Percentiles rank a stretch among this genome's conserved stretches.
These are phyloP conservation scores for Stomatorhinus walkeri DNA, from an alignment of 2,797 vertebrate genomes.

Conservation along the genomic window DNA sequence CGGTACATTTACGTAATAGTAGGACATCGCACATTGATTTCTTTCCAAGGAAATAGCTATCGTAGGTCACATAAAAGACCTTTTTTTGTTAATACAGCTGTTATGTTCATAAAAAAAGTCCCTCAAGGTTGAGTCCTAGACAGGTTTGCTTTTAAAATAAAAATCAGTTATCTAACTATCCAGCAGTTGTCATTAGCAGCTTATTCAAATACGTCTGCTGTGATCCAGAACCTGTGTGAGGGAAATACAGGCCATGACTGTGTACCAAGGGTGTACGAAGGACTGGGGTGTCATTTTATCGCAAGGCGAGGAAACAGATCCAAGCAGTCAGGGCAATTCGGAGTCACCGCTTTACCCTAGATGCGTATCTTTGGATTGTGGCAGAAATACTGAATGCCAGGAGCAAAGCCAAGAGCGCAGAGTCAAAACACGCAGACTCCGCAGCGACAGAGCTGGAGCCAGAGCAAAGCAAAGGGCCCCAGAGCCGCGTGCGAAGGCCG, in stretches of 20 bases:
- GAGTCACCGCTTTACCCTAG: not conserved
- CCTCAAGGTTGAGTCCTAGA: not conserved
- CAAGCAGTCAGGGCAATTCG: not conserved
- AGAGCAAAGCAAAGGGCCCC: not conserved
- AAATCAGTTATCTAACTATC: not conserved
- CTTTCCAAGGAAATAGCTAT: not conserved
- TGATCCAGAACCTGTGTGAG: not conserved
- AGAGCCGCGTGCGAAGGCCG: not conserved
- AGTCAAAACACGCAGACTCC: not conserved
- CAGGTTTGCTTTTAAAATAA: not conserved
- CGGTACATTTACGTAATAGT: not conserved
- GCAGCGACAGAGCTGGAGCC: not conserved
- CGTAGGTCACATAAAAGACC: not conserved
- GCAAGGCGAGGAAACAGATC: not conserved
- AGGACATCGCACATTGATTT: not conserved
- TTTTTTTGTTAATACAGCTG: not conserved
- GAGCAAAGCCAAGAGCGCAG: not conserved
- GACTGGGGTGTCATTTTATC: not conserved
- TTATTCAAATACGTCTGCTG: not conserved
- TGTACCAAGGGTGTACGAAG: not conserved
- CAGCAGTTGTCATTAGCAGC: not conserved
- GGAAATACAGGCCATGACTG: not conserved
- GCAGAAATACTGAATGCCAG: not conserved
- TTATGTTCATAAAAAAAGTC: not conserved
- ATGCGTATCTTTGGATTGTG: not conserved